Evolutionary conservation across 2,797 vertebrate species (phyloP), one percentile per base, ranked within the genome.

Genomic region (Phalanger gymnotis): DNA sequence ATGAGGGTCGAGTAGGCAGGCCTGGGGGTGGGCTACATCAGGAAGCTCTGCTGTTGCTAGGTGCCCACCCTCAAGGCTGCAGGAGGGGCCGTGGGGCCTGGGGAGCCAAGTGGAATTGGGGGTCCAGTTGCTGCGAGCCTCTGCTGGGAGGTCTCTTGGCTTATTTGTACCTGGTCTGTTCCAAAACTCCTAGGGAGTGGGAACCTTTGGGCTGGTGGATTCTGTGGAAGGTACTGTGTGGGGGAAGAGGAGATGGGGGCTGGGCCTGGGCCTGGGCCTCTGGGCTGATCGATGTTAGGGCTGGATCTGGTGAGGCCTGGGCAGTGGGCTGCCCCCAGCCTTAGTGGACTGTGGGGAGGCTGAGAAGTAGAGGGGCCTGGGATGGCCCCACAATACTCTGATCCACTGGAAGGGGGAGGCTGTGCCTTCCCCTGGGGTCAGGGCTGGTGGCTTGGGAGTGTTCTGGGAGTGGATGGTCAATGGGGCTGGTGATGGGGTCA

Each of bases 51-150:
- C 47, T 54, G 91, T 61, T 16, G 58, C 96, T 92, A 89, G 61
- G 95, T 91, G 34, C 94, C 94, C 89, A 53, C 53, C 51, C n/a
- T 96, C 92, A 90, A 40, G 94, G 90, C 58, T 54, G 95, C 93
- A 90, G 91, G 95, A 90, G 28, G 93, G 93, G 92, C 73, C 54
- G 73, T 96, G 96, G 96, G 92, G 96, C 90, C 96, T 97, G 96
- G 95, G 73, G 22, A 87, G 25, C 40, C 73, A 87, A 51, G 47
- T 34, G 40, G 73, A 87, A 47, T 87, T 87, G 22, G 40, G 73
- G 95, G 93, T 94, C 95, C 97, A 90, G n/a, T 96, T 94, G 96
- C 96, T 92, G 97, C 95, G 97, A 96, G 97, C 97, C 97, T 97
- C 98, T 98, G 97, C 96, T 95, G 97, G 97, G 97, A 95, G 96